phyloP scores from a whole-genome alignment of 2,797 vertebrate genomes.

The Hozukius guyotensis region DNA sequence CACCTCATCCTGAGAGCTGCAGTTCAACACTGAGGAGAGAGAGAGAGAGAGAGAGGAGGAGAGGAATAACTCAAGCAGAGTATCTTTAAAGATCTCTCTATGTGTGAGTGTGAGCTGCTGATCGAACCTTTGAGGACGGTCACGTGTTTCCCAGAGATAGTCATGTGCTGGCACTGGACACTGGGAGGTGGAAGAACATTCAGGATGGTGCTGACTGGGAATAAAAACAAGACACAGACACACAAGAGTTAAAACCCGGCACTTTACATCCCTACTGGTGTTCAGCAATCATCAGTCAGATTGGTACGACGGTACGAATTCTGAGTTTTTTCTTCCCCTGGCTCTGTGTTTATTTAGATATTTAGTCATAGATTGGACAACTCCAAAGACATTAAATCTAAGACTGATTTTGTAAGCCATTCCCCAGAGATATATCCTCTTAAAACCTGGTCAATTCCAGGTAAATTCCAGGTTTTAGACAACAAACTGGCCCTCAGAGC shows the following conservation, averaged over 20 bases:
- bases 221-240: not conserved
- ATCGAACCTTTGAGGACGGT: slow-evolving; percentile 88
- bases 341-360: fast-evolving
- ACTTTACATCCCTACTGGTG: not conserved
- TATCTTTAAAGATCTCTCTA: not conserved
- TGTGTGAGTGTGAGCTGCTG: not conserved
- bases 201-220: slow-evolving; percentile 87
- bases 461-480: not conserved
- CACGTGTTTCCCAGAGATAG: slow-evolving; percentile 88
- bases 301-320: too few relatives aligned
- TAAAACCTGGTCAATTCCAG: not conserved
- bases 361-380: not conserved
- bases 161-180: slow-evolving; percentile 89
- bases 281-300: not conserved
- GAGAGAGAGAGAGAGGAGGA: too few relatives aligned
- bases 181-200: slow-evolving; percentile 89
- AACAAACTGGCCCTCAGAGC: not conserved
- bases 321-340: too few relatives aligned
- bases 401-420: not conserved
- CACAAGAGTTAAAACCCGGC: not conserved
- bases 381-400: not conserved
- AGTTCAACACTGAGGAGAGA: slow-evolving; percentile 84
- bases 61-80: not conserved
- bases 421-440: not conserved
- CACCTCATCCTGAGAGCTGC: slow-evolving; percentile 89